Conservation (phyloP, 2,888 invertebrate genomes). For the Leptinotarsa tumamoca region DNA sequence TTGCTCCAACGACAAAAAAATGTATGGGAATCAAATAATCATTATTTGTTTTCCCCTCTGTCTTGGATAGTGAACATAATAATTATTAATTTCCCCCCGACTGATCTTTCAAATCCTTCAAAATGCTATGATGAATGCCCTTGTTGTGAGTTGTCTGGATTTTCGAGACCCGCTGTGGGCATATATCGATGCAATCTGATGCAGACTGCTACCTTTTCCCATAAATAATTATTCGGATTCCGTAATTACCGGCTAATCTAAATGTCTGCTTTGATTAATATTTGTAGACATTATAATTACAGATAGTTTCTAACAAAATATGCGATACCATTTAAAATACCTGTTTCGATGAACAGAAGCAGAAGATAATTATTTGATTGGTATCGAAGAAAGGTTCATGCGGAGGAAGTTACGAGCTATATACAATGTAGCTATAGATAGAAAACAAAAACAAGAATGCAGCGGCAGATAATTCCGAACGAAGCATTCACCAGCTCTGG, state of each 20-base stretch:
- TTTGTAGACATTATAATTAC: slow-evolving; percentile 46
- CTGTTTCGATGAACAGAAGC: slow-evolving; percentile 45
- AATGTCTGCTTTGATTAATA: slow-evolving; percentile 48
- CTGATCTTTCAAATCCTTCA: too few species aligned
- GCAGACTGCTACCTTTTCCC: slow-evolving; percentile 38
- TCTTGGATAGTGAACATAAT: too few species aligned
- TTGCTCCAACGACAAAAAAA: too few species aligned
- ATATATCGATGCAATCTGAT: slow-evolving; percentile 35
- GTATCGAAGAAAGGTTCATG: slow-evolving; percentile 41
- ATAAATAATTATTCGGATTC: slow-evolving; percentile 40
- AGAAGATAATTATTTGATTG: slow-evolving; percentile 45
- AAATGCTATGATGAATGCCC: neutral
- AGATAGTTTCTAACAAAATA: slow-evolving; percentile 46
- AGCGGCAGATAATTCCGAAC: slow-evolving; percentile 15
- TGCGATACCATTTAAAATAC: slow-evolving; percentile 46
- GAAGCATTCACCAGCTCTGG: slow-evolving; percentile 8
- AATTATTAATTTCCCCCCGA: too few species aligned
- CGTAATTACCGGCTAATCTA: slow-evolving; percentile 40
- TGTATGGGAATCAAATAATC: too few species aligned
- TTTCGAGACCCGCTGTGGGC: neutral
- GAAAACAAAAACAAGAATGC: slow-evolving; percentile 34
- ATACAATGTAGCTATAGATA: slow-evolving; percentile 30
- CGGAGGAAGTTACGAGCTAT: slow-evolving; percentile 32
- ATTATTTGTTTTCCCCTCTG: too few species aligned
- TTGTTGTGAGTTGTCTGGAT: neutral